Evolutionary conservation across 2,113 vertebrate genomes (phyloP).

Genomic region (Bolborhynchus lineola): DNA sequence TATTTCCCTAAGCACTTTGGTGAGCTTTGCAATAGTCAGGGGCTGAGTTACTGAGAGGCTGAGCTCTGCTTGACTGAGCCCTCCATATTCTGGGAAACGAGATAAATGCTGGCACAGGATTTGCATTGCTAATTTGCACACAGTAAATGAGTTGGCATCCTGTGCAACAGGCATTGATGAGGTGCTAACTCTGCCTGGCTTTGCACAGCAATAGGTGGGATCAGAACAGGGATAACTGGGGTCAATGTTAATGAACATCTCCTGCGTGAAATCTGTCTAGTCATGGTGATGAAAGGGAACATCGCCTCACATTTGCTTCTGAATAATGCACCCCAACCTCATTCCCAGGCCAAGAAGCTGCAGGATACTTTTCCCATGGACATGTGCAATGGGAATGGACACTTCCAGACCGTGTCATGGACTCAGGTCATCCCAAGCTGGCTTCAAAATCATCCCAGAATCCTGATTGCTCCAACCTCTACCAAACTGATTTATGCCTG

Average conservation of each 20-base stretch:
- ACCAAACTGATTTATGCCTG: not conserved
- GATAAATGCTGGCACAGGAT: not conserved
- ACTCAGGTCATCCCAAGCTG: not conserved
- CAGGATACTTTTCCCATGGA: not conserved
- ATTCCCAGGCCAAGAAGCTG: not conserved
- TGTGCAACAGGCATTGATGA: not conserved
- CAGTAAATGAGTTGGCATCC: not conserved
- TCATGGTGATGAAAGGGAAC: rapidly evolving
- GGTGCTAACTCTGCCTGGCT: rapidly evolving
- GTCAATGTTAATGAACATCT: not conserved
- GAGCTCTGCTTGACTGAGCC: not conserved
- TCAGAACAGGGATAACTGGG: not conserved
- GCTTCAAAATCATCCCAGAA: not conserved
- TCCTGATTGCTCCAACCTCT: not conserved
- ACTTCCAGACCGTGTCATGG: not conserved
- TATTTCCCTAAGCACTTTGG: not conserved
- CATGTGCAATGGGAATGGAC: not conserved
- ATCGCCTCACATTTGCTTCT: not conserved
- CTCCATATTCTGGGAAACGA: not conserved
- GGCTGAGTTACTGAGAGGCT: not conserved
- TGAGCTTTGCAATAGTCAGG: not conserved
- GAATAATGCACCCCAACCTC: not conserved
- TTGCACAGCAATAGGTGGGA: not conserved
- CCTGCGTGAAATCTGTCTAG: not conserved
- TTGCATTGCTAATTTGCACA: not conserved